Percentiles rank a stretch among this genome's conserved stretches.
phyloP scores from a whole-genome alignment of 2,888 invertebrate species.

The Nephrocerus scutellatus region DNA sequence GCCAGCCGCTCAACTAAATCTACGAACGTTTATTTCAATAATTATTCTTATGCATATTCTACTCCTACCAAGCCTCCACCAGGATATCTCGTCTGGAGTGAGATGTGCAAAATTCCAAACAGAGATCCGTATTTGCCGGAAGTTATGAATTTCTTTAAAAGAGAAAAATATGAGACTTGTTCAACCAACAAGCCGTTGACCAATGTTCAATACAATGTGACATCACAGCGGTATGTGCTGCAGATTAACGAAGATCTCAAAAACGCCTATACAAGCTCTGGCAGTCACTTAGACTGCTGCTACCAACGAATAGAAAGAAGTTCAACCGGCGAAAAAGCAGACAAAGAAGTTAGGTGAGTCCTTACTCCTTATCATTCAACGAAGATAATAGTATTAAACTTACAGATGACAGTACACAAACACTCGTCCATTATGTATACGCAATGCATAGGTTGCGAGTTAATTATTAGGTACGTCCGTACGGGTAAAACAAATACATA shows the following conservation, averaged over 20 bases:
- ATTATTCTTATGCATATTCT: slow-evolving; percentile 1
- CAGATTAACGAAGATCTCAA: slow-evolving; percentile 32
- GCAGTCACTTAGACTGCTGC: slow-evolving; percentile 37
- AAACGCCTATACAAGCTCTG: slow-evolving; percentile 27
- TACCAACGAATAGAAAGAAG: slow-evolving; percentile 39
- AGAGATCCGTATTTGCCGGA: slow-evolving; percentile 54
- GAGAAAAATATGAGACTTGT: slow-evolving; percentile 52
- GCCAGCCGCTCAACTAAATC: no score
- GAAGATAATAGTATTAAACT: no score
- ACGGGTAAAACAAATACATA: no score
- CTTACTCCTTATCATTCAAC: no score
- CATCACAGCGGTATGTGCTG: slow-evolving; percentile 32
- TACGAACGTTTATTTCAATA: no score
- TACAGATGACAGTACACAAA: no score
- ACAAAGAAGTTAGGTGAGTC: slow-evolving; percentile 35
- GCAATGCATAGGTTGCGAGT: no score
- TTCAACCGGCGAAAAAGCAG: slow-evolving; percentile 30
- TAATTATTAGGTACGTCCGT: no score
- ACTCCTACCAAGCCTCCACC: slow-evolving; percentile 24
- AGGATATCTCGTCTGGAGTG: slow-evolving; percentile 50
- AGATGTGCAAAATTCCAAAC: slow-evolving; percentile 58
- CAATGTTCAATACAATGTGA: slow-evolving; percentile 30
- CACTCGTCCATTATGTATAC: no score
- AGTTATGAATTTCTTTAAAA: slow-evolving; percentile 51
- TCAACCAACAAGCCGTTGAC: slow-evolving; percentile 41